Evolutionary conservation across 2,113 vertebrate species (phyloP).

Genomic region (Anser cygnoides): DNA sequence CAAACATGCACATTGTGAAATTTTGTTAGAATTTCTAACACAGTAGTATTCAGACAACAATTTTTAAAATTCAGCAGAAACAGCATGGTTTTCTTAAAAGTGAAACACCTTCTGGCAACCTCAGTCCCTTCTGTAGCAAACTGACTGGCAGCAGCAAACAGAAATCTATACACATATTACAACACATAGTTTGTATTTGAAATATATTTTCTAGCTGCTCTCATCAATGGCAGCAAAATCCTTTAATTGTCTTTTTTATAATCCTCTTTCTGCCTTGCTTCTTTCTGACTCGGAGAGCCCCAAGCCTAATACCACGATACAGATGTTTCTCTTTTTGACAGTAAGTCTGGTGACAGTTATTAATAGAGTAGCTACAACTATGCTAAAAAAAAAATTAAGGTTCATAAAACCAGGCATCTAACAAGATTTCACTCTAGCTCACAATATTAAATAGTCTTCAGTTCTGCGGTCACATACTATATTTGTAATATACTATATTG

Average conservation of each 20-base stretch:
- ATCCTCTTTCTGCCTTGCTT: background rate
- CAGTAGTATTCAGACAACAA: background rate
- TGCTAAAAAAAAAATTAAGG: background rate
- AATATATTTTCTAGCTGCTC: background rate
- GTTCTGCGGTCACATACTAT: background rate
- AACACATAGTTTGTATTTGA: background rate
- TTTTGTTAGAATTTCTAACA: background rate
- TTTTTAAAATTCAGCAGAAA: background rate
- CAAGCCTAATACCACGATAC: background rate
- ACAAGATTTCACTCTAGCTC: background rate
- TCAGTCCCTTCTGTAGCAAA: background rate
- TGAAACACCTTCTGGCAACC: background rate
- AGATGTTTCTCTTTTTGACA: background rate
- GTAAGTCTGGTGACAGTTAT: background rate
- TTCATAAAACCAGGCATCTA: background rate
- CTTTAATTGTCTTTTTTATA: background rate
- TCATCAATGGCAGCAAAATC: background rate
- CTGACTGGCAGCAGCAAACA: background rate
- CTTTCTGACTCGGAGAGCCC: background rate
- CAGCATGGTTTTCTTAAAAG: background rate
- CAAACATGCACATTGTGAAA: background rate
- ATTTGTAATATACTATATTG: background rate
- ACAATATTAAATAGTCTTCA: background rate
- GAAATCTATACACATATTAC: background rate
- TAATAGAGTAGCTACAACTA: background rate